phyloP scores from a whole-genome alignment of 1,140 invertebrate species.

The Dryas iulia region DNA sequence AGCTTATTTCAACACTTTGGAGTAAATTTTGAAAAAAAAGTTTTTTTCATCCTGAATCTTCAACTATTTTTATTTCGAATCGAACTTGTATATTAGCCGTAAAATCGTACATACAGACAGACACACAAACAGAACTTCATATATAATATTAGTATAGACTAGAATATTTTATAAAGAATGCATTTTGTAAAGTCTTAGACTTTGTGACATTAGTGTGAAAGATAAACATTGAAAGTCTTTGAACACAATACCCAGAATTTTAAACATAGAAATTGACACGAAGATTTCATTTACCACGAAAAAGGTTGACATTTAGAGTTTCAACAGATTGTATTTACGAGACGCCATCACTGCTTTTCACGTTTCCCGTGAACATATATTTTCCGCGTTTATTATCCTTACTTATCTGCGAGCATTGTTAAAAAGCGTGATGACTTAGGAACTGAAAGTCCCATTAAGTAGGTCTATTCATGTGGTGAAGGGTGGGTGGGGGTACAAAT shows the following conservation, averaged over 20 bases:
- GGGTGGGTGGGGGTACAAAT: conserved; percentile 57
- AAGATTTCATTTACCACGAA: background rate
- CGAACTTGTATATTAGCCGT: too few relatives aligned
- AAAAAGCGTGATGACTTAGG: conserved; percentile 77
- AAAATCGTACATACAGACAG: too few relatives aligned
- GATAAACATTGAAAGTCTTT: background rate
- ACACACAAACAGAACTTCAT: too few relatives aligned
- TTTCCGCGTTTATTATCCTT: conserved; percentile 72
- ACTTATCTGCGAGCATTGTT: conserved; percentile 73
- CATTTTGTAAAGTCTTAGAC: background rate
- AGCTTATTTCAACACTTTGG: too few relatives aligned
- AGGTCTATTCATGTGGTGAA: conserved; percentile 74
- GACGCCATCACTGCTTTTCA: background rate
- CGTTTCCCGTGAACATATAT: conserved; percentile 15
- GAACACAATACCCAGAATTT: background rate
- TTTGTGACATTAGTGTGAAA: background rate
- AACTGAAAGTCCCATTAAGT: conserved; percentile 78
- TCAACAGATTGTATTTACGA: conserved; percentile 1
- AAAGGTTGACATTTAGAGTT: background rate
- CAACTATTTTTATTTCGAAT: too few relatives aligned
- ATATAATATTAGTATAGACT: too few relatives aligned
- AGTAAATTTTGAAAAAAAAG: too few relatives aligned
- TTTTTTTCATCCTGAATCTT: too few relatives aligned
- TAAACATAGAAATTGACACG: background rate
- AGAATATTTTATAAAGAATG: too few relatives aligned